Base-by-base conservation (phyloP, 2,113 vertebrate genomes). In the Alouatta palliata region DNA sequence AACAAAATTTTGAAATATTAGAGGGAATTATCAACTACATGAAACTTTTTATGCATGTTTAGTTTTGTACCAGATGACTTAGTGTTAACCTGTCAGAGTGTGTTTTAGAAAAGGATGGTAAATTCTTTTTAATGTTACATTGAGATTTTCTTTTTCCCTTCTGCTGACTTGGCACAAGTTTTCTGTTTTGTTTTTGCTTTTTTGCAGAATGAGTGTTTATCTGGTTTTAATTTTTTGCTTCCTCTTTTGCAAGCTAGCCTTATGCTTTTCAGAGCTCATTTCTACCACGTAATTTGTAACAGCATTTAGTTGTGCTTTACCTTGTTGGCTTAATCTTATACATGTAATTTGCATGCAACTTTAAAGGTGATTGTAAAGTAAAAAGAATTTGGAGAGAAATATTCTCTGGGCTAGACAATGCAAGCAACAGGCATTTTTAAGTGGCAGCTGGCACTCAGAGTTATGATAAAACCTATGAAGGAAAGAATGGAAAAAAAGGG, bases 1-100 rank as follows among this genome's bases (percentile, higher is more conserved):
- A 56, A 96, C 25, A 87, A 95, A 87, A 84, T 19, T 76, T 82
- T 87, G 43, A 93, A 93, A 40, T 92, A 58, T 21, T 91, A 85
- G 12, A 66, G 19, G 16, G 45, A 93, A 94, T 96, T 77, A 20
- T 4, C 30, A 83, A 77, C 35, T 87, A 45, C 64, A 56, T 58
- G 66, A 71, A 87, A 49, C 13, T 5, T 66, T 91, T 87, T n/a
- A 47, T 52, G n/a, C 32, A 35, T 81, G 27, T 64, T 95, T 71
- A 71, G 23, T 90, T 87, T 52, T 71, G 43, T 25, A 80, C 58
- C 73, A 88, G 56, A 75, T 79, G 73, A 81, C 43, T 89, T 64
- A 75, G 0, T 86, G 27, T 70, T 94, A 75, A 79, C 58, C 64
- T 85, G 66, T 91, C 49, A 83, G 88, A 64, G 70, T 56, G 25